Conservation (phyloP, 2,888 invertebrate genomes). For the Macrophya annulata region DNA sequence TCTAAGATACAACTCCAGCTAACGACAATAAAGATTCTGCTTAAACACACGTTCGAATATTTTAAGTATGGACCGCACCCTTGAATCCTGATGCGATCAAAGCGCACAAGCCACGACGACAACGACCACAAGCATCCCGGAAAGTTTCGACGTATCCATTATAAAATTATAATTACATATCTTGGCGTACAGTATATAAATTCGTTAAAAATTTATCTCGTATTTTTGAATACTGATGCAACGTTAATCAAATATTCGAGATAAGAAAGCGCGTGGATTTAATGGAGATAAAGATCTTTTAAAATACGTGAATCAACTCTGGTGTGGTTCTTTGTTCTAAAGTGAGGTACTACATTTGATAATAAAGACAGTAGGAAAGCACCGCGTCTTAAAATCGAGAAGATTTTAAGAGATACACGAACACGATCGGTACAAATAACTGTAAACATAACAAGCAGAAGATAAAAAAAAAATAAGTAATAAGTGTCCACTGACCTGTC, state of each 20-base stretch:
- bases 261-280: neutral
- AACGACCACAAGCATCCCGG: constrained; percentile 29
- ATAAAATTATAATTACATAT: neutral
- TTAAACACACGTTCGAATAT: constrained; percentile 35
- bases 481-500: constrained; percentile 71
- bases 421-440: constrained; percentile 1
- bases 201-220: neutral
- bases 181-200: neutral
- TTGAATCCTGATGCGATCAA: constrained; percentile 51
- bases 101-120: constrained; percentile 47
- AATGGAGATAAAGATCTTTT: neutral
- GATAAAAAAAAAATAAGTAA: neutral
- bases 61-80: constrained; percentile 52
- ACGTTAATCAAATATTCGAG: neutral
- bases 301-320: neutral
- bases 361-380: neutral
- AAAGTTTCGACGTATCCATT: constrained; percentile 6
- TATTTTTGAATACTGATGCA: neutral
- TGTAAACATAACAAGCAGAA: neutral
- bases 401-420: neutral
- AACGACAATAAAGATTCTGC: neutral
- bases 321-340: neutral
- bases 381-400: neutral
- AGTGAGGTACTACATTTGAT: neutral
- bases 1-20: neutral